Evolutionary conservation across 1,140 invertebrate genomes (phyloP), one percentile per base, ranked within the genome.

Genomic region (Drosophila teissieri): DNA sequence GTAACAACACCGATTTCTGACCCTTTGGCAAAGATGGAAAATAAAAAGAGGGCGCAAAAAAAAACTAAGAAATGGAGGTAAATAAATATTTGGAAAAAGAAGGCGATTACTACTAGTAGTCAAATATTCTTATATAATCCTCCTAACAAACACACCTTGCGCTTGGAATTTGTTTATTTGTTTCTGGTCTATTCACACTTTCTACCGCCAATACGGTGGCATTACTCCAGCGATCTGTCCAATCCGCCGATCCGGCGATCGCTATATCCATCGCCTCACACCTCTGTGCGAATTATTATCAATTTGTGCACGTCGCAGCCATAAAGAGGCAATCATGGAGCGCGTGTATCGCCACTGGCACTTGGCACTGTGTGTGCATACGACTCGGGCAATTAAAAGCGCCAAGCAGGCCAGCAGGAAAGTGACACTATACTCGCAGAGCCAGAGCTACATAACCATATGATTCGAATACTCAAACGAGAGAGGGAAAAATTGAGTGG

Each of bases 221-320:
- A 17, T 22, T 54, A 49, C 60, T 54, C 61, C 62, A 48, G 31
- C 57, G 54, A 64, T 27, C 27, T 27, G 27, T 27, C 27, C 27
- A 2, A 27, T 27, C 27, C 27, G 1, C 14, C 31, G 14, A 49
- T 34, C 36, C 36, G 12, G 17, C 37, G 44, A 49, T 31, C 62
- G 11, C 4, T 37, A 37, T 37, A 37, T 14, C 36, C 63, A 46
- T 40, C 61, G 27, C 46, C 82, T 70, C 83, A 62, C 83, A 83
- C 79, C 65, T 78, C 53, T 37, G 42, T 54, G 57, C 67, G 58
- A 86, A 86, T 82, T 82, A 83, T 86, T 88, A 88, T 83, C 79
- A 86, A 88, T 86, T 83, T 88, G 83, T 83, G 84, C 83, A 86
- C 83, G 83, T 86, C 84, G 65, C 53, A n/a, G 72, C 75, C 80